These are phyloP conservation scores for Nothoprocta perdicaria DNA, from an alignment of 2,113 vertebrate genomes.

Conservation along the genomic window DNA sequence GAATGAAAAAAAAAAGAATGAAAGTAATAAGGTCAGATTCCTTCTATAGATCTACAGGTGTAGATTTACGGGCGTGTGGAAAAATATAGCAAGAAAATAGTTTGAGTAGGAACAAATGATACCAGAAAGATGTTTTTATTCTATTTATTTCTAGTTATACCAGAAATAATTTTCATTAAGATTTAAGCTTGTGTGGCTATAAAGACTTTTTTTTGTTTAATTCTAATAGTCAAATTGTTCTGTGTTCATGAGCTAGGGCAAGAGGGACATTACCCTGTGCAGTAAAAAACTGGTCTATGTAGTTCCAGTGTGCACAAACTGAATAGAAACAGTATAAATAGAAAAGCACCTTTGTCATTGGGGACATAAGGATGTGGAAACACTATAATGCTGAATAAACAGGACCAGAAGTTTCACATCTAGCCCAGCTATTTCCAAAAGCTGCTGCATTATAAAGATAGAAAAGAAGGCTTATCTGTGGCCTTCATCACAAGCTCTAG, in stretches of 20 bases:
- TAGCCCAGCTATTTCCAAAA: constrained; percentile 71
- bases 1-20: background rate
- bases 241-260: constrained; percentile 20
- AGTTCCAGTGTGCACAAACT: constrained; percentile 55
- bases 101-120: background rate
- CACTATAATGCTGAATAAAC: constrained; percentile 70
- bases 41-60: background rate
- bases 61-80: background rate
- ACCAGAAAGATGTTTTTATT: background rate
- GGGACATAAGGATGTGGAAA: constrained; percentile 64
- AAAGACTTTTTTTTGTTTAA: background rate
- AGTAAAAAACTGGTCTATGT: background rate
- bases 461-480: constrained; percentile 68
- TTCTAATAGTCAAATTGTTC: constrained; percentile 8
- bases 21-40: constrained; percentile 5
- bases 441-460: constrained; percentile 64
- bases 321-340: constrained; percentile 65
- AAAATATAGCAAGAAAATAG: background rate
- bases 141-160: no score
- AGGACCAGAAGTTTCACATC: constrained; percentile 64
- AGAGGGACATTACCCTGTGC: constrained; percentile 5
- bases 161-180: background rate
- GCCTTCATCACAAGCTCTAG: constrained; percentile 41
- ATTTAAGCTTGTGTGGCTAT: background rate
- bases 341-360: constrained; percentile 66